phyloP scores from a whole-genome alignment of 2,888 invertebrate genomes.

The Coelopa pilipes region DNA sequence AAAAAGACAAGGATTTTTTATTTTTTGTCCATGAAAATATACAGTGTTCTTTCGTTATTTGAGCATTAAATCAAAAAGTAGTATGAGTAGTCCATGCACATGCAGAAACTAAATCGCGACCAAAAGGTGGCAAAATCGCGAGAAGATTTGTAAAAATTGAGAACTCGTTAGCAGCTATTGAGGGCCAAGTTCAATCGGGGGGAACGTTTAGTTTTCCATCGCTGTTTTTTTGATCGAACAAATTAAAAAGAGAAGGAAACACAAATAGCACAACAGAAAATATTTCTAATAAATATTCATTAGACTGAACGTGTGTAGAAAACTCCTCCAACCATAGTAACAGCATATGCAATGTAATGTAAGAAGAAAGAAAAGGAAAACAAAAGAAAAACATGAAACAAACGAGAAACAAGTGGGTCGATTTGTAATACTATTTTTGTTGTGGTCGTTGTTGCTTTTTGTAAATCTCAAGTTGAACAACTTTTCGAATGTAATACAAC shows the following conservation, averaged over 20 bases:
- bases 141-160: background rate
- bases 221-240: background rate
- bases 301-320: background rate
- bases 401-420: background rate
- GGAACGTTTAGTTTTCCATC: background rate
- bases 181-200: conserved; percentile 9
- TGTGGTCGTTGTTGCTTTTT: background rate
- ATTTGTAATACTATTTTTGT: background rate
- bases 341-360: background rate
- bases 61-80: too few species aligned
- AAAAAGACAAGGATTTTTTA: too few species aligned
- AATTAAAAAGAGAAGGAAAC: conserved; percentile 2
- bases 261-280: background rate
- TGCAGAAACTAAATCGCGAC: background rate
- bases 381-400: background rate
- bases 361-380: conserved; percentile 4
- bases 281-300: conserved; percentile 13
- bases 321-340: background rate
- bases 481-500: background rate
- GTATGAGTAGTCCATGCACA: too few species aligned
- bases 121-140: background rate
- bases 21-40: too few species aligned
- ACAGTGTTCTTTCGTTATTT: too few species aligned
- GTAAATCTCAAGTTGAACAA: conserved; percentile 3
- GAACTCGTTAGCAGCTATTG: too few species aligned